These are phyloP conservation scores for Pseudocheirus occidentalis DNA, from an alignment of 2,797 vertebrate species.

Conservation along the genomic window DNA sequence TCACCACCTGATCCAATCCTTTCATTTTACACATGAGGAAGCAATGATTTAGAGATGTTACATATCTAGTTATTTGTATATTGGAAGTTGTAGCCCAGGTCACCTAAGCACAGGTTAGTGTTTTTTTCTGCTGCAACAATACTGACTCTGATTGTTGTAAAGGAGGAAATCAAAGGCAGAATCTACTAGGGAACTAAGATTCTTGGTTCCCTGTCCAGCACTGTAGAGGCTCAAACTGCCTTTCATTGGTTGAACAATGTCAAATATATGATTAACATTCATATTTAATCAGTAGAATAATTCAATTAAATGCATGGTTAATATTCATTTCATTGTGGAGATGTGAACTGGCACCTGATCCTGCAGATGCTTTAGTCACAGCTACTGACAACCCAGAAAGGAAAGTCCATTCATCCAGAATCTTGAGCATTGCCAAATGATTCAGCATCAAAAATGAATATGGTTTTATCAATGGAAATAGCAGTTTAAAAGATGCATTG, in stretches of 20 bases:
- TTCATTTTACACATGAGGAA: not conserved
- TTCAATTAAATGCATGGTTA: not conserved
- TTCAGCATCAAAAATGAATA: not conserved
- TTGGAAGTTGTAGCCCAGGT: not conserved
- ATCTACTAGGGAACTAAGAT: not conserved
- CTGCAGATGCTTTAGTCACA: not conserved
- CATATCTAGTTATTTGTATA: not conserved
- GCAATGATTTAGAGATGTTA: not conserved
- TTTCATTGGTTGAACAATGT: not conserved
- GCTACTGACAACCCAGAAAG: not conserved
- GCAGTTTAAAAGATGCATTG: conserved; percentile 18
- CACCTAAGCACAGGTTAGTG: not conserved
- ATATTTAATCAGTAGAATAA: not conserved
- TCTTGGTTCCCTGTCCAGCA: not conserved
- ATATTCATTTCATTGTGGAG: not conserved
- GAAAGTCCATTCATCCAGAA: not conserved
- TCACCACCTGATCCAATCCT: not conserved
- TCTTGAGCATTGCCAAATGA: not conserved
- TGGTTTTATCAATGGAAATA: not conserved
- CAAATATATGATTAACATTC: not conserved
- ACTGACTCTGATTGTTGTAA: not conserved
- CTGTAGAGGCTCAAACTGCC: not conserved
- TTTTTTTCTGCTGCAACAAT: not conserved
- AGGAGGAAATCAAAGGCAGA: not conserved
- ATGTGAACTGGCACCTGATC: not conserved